These are phyloP conservation scores for Hypothenemus hampei DNA, from an alignment of 1,140 invertebrate species.

Conservation along the genomic window DNA sequence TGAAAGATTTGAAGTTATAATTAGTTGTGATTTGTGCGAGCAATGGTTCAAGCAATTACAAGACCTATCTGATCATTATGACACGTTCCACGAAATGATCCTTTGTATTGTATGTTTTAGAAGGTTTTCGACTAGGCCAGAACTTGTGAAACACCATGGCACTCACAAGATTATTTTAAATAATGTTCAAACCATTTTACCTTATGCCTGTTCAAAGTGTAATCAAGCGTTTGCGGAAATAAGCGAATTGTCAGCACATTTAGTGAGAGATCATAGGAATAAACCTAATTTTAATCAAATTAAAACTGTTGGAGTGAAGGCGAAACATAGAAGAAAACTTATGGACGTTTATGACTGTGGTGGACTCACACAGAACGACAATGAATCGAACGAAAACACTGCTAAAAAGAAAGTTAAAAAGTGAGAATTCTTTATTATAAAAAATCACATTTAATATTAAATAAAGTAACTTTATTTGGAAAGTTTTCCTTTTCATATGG, in stretches of 20 bases:
- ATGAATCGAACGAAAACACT: background rate
- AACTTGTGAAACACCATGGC: constrained; percentile 31
- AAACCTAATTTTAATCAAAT: too few species aligned
- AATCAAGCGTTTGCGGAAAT: constrained; percentile 32
- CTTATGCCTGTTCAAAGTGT: constrained; percentile 37
- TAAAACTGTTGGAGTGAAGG: too few species aligned
- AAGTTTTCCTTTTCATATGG: background rate
- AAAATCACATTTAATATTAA: background rate
- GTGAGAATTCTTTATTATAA: background rate
- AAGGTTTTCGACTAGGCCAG: constrained; percentile 16
- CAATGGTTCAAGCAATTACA: constrained; percentile 25
- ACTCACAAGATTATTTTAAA: constrained; percentile 27
- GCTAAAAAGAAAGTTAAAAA: background rate
- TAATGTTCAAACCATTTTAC: constrained; percentile 7
- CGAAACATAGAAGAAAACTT: background rate
- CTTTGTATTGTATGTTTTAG: constrained; percentile 32
- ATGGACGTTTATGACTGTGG: constrained; percentile 13
- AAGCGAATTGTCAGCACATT: constrained; percentile 30
- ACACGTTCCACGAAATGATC: constrained; percentile 25
- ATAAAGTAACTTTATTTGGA: background rate
- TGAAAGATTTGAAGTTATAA: constrained; percentile 27
- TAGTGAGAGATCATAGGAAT: constrained; percentile 26
- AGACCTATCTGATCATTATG: constrained; percentile 18
- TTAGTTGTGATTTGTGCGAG: constrained; percentile 24
- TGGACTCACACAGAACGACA: constrained; percentile 6